phyloP scores from a whole-genome alignment of 2,888 invertebrate genomes.

The Cheilosia scutellata region DNA sequence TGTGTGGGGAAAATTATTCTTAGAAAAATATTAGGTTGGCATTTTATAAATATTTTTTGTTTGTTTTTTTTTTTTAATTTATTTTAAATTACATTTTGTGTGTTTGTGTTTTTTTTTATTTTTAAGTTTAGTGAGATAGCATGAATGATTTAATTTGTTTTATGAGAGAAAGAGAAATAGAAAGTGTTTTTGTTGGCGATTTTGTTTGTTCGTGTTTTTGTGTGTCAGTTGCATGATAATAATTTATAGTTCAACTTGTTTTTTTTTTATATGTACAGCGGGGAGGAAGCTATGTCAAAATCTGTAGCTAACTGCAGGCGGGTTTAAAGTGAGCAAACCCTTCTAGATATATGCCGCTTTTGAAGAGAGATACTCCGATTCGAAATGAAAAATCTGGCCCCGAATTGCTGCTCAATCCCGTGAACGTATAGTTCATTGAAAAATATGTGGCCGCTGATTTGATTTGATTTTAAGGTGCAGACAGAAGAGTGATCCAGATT shows the following conservation, averaged over 20 bases:
- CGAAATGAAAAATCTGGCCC: no score
- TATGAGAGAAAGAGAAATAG: conserved; percentile 65
- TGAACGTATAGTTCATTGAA: no score
- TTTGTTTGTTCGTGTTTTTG: conserved; percentile 23
- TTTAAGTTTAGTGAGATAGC: conserved; percentile 65
- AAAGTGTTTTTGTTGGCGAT: conserved; percentile 62
- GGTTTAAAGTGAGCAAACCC: no score
- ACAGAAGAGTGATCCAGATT: no score
- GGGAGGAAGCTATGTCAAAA: neutral
- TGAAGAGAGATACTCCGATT: no score
- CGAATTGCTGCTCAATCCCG: no score
- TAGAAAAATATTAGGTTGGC: conserved; percentile 76
- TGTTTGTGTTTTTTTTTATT: conserved; percentile 28
- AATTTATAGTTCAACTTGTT: neutral
- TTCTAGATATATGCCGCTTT: no score
- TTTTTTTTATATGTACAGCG: neutral
- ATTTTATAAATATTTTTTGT: conserved; percentile 69
- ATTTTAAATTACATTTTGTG: conserved; percentile 57
- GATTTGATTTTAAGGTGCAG: no score
- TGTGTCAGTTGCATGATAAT: conserved; percentile 46
- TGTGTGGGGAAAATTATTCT: conserved; percentile 74
- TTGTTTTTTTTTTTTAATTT: conserved; percentile 16
- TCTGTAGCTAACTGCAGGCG: neutral
- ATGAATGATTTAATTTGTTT: conserved; percentile 59
- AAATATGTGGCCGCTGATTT: no score